A percentile compares a stretch with the other conserved stretches of the same genome.
Conservation (phyloP, 1,140 invertebrate genomes). For the Zaprionus kolodkinae region DNA sequence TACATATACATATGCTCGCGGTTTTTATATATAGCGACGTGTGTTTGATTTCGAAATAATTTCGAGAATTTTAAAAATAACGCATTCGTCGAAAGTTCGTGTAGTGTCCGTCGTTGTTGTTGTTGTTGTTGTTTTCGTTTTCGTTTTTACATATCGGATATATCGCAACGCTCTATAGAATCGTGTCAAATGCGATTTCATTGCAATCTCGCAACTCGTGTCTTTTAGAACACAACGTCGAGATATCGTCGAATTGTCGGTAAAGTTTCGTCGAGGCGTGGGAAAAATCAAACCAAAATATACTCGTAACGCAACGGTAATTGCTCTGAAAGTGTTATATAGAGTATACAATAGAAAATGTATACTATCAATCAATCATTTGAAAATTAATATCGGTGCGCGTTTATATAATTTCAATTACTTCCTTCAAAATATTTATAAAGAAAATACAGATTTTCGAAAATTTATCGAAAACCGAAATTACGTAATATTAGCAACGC, state of each 20-base stretch:
- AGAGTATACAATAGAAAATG: constrained; percentile 16
- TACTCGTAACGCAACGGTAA: constrained; percentile 12
- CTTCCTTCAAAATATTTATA: constrained; percentile 24
- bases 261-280: constrained; percentile 36
- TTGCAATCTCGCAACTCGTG: constrained; percentile 83
- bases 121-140: constrained; percentile 56
- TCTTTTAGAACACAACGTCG: constrained; percentile 67
- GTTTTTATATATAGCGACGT: constrained; percentile 34
- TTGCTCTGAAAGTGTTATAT: constrained; percentile 6
- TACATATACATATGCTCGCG: constrained; percentile 26
- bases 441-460: neutral
- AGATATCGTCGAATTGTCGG: constrained; percentile 9
- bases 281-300: constrained; percentile 22
- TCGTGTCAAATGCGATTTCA: constrained; percentile 67
- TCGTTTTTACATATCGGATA: constrained; percentile 33
- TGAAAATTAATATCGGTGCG: constrained; percentile 2
- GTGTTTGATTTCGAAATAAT: constrained; percentile 81
- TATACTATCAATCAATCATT: constrained; percentile 5
- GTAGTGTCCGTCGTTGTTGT: constrained; percentile 61
- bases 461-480: constrained; percentile 50
- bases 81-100: constrained; percentile 72
- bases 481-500: constrained; percentile 79
- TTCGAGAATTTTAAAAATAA: constrained; percentile 84
- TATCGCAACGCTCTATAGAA: constrained; percentile 42
- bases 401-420: constrained; percentile 47